Conservation (phyloP, 2,888 invertebrate genomes). For the Xestia rhomboidea region DNA sequence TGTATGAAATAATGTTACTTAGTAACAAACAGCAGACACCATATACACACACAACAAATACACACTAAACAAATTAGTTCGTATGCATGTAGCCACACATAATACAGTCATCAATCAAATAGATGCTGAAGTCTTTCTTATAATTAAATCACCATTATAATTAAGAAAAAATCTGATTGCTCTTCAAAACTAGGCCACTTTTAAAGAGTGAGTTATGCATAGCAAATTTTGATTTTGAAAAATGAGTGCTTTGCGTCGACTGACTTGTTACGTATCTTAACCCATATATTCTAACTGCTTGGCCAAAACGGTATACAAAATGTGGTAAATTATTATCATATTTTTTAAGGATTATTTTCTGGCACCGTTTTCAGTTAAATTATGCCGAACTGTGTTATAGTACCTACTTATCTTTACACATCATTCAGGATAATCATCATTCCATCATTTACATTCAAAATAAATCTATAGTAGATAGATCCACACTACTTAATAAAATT, state of each 20-base stretch:
- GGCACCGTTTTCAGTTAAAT: neutral
- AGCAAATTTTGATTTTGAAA: neutral
- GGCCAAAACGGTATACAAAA: neutral
- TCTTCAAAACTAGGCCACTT: conserved; percentile 18
- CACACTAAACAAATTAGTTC: neutral
- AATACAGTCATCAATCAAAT: conserved; percentile 30
- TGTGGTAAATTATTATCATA: neutral
- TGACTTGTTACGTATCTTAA: neutral
- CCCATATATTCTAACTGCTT: neutral
- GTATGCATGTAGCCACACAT: neutral
- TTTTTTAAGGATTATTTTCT: neutral
- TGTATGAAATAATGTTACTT: no score
- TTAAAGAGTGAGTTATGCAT: neutral
- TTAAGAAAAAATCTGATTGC: conserved; percentile 25
- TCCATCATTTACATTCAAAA: no score
- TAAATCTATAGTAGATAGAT: rapidly evolving
- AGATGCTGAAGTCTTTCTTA: conserved; percentile 5
- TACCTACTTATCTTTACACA: neutral
- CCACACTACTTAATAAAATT: neutral
- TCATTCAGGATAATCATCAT: no score
- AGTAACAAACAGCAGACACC: no score
- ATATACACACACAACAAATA: neutral
- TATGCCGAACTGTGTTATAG: neutral
- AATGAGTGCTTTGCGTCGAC: neutral
- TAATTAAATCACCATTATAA: conserved; percentile 34